These are phyloP conservation scores for Tyrophagus putrescentiae DNA, from an alignment of 1,140 invertebrate genomes.

Conservation along the genomic window DNA sequence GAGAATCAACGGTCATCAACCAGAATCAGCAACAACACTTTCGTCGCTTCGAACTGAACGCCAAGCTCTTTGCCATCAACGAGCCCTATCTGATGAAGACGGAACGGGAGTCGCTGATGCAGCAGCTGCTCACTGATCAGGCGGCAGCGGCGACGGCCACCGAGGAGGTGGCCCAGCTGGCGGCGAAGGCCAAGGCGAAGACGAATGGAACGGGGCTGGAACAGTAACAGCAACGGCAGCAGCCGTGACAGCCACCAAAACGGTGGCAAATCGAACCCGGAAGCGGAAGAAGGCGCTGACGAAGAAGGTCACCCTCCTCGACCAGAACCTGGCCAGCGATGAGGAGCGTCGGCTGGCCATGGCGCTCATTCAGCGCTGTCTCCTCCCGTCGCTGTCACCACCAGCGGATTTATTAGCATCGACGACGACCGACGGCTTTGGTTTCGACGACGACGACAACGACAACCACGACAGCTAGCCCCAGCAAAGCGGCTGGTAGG, in stretches of 20 bases:
- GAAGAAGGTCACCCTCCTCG: not conserved
- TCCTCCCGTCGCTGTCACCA: no score
- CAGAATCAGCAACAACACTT: not conserved
- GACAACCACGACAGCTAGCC: no score
- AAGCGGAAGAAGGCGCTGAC: not conserved
- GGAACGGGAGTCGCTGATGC: conserved; percentile 18
- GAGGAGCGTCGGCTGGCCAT: not conserved
- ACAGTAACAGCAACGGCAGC: not conserved
- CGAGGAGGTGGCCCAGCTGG: not conserved
- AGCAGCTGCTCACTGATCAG: not conserved
- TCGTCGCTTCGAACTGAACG: conserved; percentile 16
- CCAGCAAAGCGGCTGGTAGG: no score
- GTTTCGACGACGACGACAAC: no score
- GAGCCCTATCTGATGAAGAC: conserved; percentile 23
- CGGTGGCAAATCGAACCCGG: not conserved
- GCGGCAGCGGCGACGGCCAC: not conserved
- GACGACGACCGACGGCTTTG: not conserved
- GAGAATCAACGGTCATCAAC: not conserved
- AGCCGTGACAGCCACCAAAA: not conserved
- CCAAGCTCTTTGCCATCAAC: conserved; percentile 18
- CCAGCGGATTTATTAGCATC: no score
- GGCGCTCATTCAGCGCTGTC: not conserved
- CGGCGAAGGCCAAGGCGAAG: not conserved
- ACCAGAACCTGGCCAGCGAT: not conserved
- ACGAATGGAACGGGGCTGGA: not conserved